Conservation (phyloP, 2,888 invertebrate species). For the Dicranocentrus wangi region DNA sequence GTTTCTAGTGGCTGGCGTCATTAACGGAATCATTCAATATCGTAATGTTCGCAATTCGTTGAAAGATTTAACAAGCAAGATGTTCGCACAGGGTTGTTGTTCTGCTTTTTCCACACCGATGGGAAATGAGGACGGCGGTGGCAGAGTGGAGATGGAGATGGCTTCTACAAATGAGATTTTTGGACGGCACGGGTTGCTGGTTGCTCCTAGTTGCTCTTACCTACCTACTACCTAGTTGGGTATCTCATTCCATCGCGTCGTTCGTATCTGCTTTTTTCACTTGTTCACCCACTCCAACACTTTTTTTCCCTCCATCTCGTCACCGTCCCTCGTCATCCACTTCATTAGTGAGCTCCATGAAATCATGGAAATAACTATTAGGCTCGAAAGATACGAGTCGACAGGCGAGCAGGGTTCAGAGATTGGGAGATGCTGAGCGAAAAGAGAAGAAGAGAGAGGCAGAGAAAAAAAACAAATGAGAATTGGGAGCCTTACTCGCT, state of each 20-base stretch:
- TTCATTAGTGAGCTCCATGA: slow-evolving; percentile 42
- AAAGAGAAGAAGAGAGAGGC: too few species aligned
- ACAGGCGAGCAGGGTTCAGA: not conserved
- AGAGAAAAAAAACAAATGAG: slow-evolving; percentile 8
- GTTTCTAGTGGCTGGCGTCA: slow-evolving; percentile 10
- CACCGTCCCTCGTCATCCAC: slow-evolving; percentile 36
- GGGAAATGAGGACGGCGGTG: not conserved
- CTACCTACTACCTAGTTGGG: not conserved
- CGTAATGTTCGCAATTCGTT: slow-evolving; percentile 38
- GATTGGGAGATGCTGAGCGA: not conserved
- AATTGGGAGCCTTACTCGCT: too few species aligned
- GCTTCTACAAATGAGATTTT: slow-evolving; percentile 43
- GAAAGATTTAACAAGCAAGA: slow-evolving; percentile 28
- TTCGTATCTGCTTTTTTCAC: not conserved
- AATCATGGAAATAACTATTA: slow-evolving; percentile 30
- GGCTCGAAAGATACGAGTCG: slow-evolving; percentile 16
- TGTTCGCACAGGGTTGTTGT: not conserved
- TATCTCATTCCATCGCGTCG: too few species aligned
- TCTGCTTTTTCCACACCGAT: too few species aligned
- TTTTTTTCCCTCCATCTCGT: slow-evolving; percentile 7
- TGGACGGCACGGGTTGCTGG: too few species aligned
- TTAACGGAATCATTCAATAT: slow-evolving; percentile 37
- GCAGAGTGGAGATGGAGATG: slow-evolving; percentile 19
- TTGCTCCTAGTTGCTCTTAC: too few species aligned
- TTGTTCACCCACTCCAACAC: not conserved